Evolutionary conservation across 1,140 invertebrate genomes (phyloP), one percentile per base, ranked within the genome.

Genomic region (Zaprionus camerounensis): DNA sequence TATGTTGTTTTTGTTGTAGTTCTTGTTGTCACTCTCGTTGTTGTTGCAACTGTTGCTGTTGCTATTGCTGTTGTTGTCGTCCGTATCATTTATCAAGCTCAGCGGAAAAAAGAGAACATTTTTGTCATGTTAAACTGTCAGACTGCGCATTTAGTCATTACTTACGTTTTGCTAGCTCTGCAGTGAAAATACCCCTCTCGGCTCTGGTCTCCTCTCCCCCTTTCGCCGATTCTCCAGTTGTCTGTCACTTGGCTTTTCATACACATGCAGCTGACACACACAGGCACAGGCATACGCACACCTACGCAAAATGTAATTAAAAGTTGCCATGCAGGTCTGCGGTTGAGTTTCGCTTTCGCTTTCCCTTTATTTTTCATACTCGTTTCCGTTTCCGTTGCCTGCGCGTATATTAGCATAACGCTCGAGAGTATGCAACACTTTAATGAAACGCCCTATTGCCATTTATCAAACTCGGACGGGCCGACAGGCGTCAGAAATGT

Each of bases 51-150:
- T 44, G 59, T 65, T 70, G 28, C 26, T 67, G 69, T 46, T 44
- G 53, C 34, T 63, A 6, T 36, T 44, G 61, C 66, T 71, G 62
- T 67, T n/a, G 41, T 53, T 64, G 70, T 68, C 36, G 61, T 28
- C 26, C 72, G 62, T 88, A 84, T 90, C 85, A 90, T 90, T 90
- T 90, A 90, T 90, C 85, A 90, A 90, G 85, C 86, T 90, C 85
- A 82, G 78, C 82, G 69, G 59, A 78, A 80, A 70, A 87, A 87
- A 88, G 57, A 71, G 71, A 88, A 81, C 81, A 88, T 87, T 87
- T 87, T 90, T 85, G 86, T 90, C 79, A 90, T 90, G 85, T 90
- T 90, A 82, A 90, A 85, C 85, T 90, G 85, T 91, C 85, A 90
- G 85, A 90, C 81, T 80, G 85, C 85, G 85, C 85, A 90, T 90